These are phyloP conservation scores for Champsocephalus esox DNA, from an alignment of 2,797 vertebrate genomes.

Conservation along the genomic window DNA sequence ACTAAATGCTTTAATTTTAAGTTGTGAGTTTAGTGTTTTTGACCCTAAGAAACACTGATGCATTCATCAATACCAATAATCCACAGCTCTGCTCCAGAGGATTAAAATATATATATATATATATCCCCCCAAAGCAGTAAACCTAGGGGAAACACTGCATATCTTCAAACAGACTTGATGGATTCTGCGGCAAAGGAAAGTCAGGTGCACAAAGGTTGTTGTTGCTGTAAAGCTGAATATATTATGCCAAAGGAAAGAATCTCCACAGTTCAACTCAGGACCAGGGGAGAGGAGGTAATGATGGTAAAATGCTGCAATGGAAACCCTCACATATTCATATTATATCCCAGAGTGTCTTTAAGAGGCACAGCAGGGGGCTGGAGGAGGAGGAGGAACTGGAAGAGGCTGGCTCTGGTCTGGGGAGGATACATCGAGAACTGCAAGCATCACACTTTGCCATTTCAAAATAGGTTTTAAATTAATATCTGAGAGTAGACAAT, in stretches of 20 bases:
- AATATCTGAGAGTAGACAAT: neutral
- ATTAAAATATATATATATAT: no score
- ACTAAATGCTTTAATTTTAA: no score
- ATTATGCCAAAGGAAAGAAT: conserved; percentile 16
- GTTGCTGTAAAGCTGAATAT: conserved; percentile 6
- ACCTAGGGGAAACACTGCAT: neutral
- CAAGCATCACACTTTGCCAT: neutral
- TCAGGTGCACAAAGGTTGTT: neutral
- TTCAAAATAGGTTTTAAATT: conserved; percentile 1
- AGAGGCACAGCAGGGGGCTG: conserved; percentile 19
- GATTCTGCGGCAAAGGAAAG: neutral
- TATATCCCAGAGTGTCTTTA: neutral
- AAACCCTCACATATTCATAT: neutral
- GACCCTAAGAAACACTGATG: no score
- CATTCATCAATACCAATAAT: no score
- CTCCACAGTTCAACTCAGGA: neutral
- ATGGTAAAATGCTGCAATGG: neutral
- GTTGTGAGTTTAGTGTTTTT: no score
- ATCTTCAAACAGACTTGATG: conserved; percentile 7
- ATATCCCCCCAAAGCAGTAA: no score
- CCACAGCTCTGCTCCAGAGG: no score
- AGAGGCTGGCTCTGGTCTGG: conserved; percentile 25
- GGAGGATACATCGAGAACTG: conserved; percentile 15
- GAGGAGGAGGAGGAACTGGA: conserved; percentile 21
- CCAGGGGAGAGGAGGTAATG: conserved; percentile 3